These are phyloP conservation scores for Etheostoma spectabile DNA, from an alignment of 2,113 vertebrate genomes.

Conservation along the genomic window DNA sequence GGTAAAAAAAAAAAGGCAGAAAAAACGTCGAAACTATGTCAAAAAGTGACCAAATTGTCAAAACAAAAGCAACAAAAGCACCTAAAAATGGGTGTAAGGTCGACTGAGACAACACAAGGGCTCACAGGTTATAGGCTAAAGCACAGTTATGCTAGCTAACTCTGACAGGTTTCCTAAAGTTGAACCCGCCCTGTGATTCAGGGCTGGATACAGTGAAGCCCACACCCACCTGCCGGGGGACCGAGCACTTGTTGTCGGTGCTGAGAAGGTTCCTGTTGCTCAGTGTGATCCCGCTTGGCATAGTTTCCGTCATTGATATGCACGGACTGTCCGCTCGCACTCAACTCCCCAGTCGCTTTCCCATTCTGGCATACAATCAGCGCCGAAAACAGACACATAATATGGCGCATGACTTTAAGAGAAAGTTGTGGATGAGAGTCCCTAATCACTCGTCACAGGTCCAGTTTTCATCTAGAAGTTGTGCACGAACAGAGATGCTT, in stretches of 20 bases:
- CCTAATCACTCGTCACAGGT: not conserved
- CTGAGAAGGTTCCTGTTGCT: slow-evolving; percentile 38
- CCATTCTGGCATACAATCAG: slow-evolving; percentile 10
- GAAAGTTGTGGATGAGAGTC: not conserved
- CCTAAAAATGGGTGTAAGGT: no score
- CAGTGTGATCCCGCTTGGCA: slow-evolving; percentile 25
- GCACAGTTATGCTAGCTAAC: not conserved
- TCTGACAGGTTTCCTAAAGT: not conserved
- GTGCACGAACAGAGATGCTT: not conserved
- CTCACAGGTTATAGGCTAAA: no score
- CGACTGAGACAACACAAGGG: no score
- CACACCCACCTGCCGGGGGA: slow-evolving; percentile 54
- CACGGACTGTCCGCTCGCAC: slow-evolving; percentile 18
- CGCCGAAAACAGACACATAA: slow-evolving; percentile 8
- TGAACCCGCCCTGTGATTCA: not conserved
- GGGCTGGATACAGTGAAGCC: not conserved
- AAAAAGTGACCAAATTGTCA: no score
- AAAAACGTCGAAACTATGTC: no score
- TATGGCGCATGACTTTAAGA: slow-evolving; percentile 35
- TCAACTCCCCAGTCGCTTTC: not conserved
- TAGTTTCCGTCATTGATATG: slow-evolving; percentile 63
- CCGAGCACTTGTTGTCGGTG: slow-evolving; percentile 18
- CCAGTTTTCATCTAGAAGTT: not conserved
- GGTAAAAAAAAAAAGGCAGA: no score
- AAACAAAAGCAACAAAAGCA: no score